phyloP scores from a whole-genome alignment of 2,888 invertebrate genomes.

The Acanthosepion lycidas region DNA sequence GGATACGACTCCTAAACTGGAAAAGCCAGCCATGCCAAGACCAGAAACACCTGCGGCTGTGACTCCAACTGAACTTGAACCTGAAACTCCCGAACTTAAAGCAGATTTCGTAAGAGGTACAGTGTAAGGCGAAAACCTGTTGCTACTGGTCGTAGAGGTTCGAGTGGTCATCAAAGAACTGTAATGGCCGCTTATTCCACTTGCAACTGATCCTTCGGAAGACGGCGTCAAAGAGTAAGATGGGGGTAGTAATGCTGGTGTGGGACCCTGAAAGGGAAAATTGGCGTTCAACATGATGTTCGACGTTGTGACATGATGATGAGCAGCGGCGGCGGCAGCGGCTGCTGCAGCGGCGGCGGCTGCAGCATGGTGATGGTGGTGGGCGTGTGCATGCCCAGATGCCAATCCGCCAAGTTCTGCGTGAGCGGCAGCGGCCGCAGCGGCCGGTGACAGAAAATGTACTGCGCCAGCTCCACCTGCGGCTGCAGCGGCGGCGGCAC shows the following conservation, averaged over 20 bases:
- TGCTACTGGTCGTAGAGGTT: constrained; percentile 76
- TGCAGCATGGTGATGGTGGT: constrained; percentile 72
- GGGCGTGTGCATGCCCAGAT: constrained; percentile 60
- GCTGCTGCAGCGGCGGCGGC: constrained; percentile 76
- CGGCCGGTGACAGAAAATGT: not conserved
- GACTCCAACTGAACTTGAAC: constrained; percentile 73
- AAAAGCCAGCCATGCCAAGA: constrained; percentile 62
- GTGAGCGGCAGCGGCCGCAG: constrained; percentile 47
- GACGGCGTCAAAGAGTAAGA: constrained; percentile 69
- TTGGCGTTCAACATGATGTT: constrained; percentile 89
- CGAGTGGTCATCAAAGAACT: constrained; percentile 75
- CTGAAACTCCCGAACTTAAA: constrained; percentile 57
- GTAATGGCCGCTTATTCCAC: constrained; percentile 66
- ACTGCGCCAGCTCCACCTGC: not conserved
- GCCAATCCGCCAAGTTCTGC: constrained; percentile 41
- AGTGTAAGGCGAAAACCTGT: constrained; percentile 92
- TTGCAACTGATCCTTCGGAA: constrained; percentile 67
- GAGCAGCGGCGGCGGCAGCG: not conserved
- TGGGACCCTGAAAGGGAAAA: constrained; percentile 85
- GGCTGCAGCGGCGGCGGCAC: constrained; percentile 33
- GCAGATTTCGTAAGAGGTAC: constrained; percentile 75
- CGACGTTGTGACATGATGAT: constrained; percentile 80
- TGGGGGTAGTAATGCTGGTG: constrained; percentile 77
- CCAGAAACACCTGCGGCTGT: constrained; percentile 59
- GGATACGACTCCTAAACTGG: constrained; percentile 74